Conservation (phyloP, 2,113 vertebrate genomes). For the Garra rufa region DNA sequence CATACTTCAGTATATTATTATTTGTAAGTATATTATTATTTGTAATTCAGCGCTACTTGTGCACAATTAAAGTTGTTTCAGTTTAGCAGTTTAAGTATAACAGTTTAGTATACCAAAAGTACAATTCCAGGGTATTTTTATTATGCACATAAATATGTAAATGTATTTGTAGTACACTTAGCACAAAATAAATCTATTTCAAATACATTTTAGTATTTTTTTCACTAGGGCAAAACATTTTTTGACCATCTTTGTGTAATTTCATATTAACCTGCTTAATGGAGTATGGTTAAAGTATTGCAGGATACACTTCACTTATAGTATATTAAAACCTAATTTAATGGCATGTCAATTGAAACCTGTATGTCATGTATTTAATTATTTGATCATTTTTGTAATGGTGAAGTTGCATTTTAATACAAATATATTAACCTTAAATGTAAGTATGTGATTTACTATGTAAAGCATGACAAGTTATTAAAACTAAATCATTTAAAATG, state of each 20-base stretch:
- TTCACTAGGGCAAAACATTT: not conserved
- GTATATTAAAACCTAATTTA: not conserved
- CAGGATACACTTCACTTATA: not conserved
- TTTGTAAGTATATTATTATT: too few species aligned
- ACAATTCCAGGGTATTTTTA: too few species aligned
- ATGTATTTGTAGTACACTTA: too few species aligned
- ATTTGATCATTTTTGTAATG: not conserved
- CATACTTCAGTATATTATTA: too few species aligned
- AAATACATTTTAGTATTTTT: too few species aligned
- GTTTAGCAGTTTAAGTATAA: too few species aligned
- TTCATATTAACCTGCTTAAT: not conserved
- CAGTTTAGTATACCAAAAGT: too few species aligned
- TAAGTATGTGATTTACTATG: not conserved
- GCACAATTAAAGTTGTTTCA: too few species aligned
- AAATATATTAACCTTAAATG: not conserved
- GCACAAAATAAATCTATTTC: too few species aligned
- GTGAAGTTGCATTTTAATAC: not conserved
- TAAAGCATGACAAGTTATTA: not conserved
- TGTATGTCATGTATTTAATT: not conserved
- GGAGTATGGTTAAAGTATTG: not conserved
- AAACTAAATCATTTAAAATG: not conserved
- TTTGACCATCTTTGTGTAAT: not conserved
- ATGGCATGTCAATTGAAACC: not conserved
- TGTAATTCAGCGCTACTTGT: too few species aligned
- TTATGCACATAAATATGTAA: too few species aligned